Evolutionary conservation across 2,888 invertebrate genomes (phyloP), one percentile per base, ranked within the genome.

Genomic region (Nomada flava): DNA sequence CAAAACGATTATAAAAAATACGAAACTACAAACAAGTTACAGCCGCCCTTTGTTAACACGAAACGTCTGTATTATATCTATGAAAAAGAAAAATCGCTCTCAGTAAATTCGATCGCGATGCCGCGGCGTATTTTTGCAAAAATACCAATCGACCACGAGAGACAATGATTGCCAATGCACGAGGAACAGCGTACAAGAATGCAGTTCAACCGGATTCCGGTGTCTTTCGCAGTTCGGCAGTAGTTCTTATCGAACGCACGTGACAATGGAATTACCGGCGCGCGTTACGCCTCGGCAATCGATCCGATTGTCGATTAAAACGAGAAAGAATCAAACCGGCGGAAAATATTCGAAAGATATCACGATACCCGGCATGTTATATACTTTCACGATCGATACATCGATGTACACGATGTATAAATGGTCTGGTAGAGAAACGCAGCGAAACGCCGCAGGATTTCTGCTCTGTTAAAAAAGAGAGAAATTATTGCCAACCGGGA

Each of bases 181-280:
- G 63, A 11, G 80, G 67, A 50, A 26, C 76, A 63, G 53, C 65
- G 55, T 36, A 23, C 53, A 26, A 67, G 81, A 76, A 82, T 82
- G 72, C 64, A 0, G 76, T 11, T 42, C n/a, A 59, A 55, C 72
- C 64, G 70, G 73, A 83, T 83, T 83, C 82, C 82, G 1, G 57
- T 65, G 47, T 26, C 55, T 67, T 67, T 81, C 65, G 60, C 62
- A 62, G 76, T 73, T 76, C 60, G 72, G 69, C 42, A n/a, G 13
- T 60, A 42, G 65, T 64, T 83, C 69, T 81, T 81, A 83, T 83
- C 82, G 64, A 29, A 13, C 53, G 18, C 60, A 53, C 76, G 72
- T 76, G 80, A 72, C 69, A 82, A 76, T 63, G 52, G 63, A 23
- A 50, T 55, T 42, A 42, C 69, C 4, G 13, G 70, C 60, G 36